Conservation (phyloP, 2,888 invertebrate genomes). For the Callyntrura sp. region DNA sequence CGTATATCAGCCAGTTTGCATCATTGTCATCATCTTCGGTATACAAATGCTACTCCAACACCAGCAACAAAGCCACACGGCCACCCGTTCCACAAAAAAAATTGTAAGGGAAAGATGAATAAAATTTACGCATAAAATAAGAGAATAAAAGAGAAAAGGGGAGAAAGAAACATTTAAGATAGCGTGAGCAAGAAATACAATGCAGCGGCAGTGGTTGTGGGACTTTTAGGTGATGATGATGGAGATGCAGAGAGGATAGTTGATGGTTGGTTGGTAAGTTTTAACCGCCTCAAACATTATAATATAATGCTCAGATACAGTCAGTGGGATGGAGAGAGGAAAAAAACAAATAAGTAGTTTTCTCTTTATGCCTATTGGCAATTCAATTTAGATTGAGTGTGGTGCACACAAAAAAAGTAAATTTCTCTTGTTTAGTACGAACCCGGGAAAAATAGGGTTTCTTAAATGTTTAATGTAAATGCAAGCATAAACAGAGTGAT, state of each 20-base stretch:
- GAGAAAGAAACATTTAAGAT: slow-evolving; percentile 58
- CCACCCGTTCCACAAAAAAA: neutral
- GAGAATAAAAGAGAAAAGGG: neutral
- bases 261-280: neutral
- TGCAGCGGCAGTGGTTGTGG: neutral
- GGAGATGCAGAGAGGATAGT: too few relatives aligned
- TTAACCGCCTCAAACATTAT: neutral
- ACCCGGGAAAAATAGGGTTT: neutral
- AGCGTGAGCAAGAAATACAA: neutral
- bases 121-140: slow-evolving; percentile 35
- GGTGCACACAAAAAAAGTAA: too few relatives aligned
- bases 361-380: slow-evolving; percentile 53
- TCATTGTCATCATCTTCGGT: too few relatives aligned
- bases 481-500: too few relatives aligned
- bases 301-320: slow-evolving; percentile 12
- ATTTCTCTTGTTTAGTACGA: slow-evolving; percentile 1
- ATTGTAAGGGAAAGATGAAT: slow-evolving; percentile 47
- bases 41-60: neutral
- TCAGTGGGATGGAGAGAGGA: neutral
- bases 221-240: neutral
- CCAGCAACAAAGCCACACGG: neutral
- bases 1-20: neutral
- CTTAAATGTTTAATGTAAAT: neutral
- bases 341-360: slow-evolving; percentile 43
- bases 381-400: slow-evolving; percentile 62